phyloP scores from a whole-genome alignment of 1,140 invertebrate genomes.

The Drosophila prosaltans region DNA sequence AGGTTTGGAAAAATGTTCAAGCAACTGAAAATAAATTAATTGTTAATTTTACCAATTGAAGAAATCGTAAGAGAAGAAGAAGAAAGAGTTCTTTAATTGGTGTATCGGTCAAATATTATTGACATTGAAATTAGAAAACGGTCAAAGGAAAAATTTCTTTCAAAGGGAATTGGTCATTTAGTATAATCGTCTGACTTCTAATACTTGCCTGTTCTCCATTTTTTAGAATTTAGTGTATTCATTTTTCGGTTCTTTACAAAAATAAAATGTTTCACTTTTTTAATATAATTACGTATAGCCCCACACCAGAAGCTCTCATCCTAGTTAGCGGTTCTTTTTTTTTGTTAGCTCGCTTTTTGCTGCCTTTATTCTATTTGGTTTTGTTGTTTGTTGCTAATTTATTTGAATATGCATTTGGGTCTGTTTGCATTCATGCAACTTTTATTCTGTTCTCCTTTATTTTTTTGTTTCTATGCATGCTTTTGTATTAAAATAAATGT shows the following conservation, averaged over 20 bases:
- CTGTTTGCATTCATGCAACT: constrained; percentile 61
- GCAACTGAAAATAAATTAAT: too few relatives aligned
- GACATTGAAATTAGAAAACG: too few relatives aligned
- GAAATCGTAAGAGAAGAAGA: too few relatives aligned
- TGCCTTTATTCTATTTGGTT: constrained; percentile 32
- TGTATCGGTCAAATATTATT: too few relatives aligned
- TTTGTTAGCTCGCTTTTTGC: neutral
- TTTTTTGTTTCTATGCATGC: constrained; percentile 38
- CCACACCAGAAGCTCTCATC: neutral
- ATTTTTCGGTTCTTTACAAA: neutral
- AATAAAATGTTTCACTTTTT: neutral
- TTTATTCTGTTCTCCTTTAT: constrained; percentile 25
- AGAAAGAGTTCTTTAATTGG: too few relatives aligned
- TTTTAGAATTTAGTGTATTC: neutral
- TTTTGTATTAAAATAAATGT: constrained; percentile 23
- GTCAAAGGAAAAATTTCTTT: too few relatives aligned
- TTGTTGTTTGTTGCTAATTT: constrained; percentile 81
- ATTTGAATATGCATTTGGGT: constrained; percentile 74
- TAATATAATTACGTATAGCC: neutral
- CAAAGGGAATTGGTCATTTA: too few relatives aligned
- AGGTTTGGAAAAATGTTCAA: too few relatives aligned
- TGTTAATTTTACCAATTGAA: too few relatives aligned
- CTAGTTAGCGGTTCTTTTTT: neutral
- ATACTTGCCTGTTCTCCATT: too few relatives aligned
- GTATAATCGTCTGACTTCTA: too few relatives aligned